A percentile compares a stretch with the other conserved stretches of the same genome.
These are phyloP conservation scores for Temnothorax curvispinosus DNA, from an alignment of 1,140 invertebrate genomes.

Conservation along the genomic window DNA sequence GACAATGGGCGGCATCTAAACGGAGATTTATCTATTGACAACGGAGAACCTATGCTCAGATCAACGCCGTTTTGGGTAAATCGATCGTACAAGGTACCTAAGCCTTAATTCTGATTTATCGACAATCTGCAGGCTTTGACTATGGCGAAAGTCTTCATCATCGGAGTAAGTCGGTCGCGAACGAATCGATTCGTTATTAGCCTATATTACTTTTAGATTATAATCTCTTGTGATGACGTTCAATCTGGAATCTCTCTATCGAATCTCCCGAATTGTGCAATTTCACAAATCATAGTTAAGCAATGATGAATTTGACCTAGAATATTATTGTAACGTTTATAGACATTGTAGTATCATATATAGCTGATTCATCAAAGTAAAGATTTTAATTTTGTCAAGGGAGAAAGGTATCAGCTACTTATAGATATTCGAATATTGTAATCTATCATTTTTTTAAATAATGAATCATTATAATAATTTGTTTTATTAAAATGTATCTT, in stretches of 20 bases:
- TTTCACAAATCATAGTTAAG: not conserved
- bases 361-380: not conserved
- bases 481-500: not conserved
- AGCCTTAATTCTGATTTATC: constrained; percentile 70
- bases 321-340: not conserved
- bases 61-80: constrained; percentile 59
- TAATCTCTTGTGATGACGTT: constrained; percentile 42
- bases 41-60: constrained; percentile 50
- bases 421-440: not conserved
- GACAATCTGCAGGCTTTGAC: constrained; percentile 22
- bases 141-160: constrained; percentile 59
- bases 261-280: not conserved
- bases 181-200: constrained; percentile 48
- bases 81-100: constrained; percentile 39
- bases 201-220: constrained; percentile 31
- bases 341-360: too few relatives aligned
- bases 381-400: not conserved
- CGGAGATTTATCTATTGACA: constrained; percentile 67
- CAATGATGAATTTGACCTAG: not conserved
- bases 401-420: not conserved
- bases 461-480: not conserved
- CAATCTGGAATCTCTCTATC: not conserved
- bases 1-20: constrained; percentile 66
- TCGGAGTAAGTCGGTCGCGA: constrained; percentile 17
- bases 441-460: not conserved